A percentile compares a stretch with the other conserved stretches of the same genome.
Evolutionary conservation across 2,113 vertebrate species (phyloP).

Genomic region (Andinoacara biseriatus): DNA sequence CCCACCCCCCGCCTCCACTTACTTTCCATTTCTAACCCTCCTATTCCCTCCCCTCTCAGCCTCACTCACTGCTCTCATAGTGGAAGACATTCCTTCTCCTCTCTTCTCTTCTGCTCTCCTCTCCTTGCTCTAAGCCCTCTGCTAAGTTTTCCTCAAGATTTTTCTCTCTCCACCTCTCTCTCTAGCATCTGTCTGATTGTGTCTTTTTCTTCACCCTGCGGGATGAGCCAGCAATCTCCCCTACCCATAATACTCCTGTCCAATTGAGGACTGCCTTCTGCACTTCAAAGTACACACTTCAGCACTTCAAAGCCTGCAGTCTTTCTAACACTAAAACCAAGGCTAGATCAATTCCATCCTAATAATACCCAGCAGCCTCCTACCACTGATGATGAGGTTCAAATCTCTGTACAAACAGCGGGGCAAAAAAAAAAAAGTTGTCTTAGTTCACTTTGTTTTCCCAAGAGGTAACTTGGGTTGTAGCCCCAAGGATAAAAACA

Average conservation of each 20-base stretch:
- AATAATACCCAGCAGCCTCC: conserved; percentile 49
- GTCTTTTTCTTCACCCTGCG: conserved; percentile 44
- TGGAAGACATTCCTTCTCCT: background rate
- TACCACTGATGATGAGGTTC: conserved; percentile 20
- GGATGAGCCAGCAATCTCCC: conserved; percentile 47
- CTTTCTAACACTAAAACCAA: conserved; percentile 44
- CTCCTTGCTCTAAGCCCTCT: conserved; percentile 9
- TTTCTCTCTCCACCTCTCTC: conserved; percentile 19
- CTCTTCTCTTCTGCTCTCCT: background rate
- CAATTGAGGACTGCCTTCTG: conserved; percentile 39
- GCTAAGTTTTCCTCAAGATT: conserved; percentile 32
- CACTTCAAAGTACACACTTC: conserved; percentile 69
- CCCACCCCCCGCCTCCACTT: background rate
- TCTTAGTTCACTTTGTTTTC: conserved; percentile 23
- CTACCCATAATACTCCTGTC: conserved; percentile 58
- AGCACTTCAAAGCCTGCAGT: conserved; percentile 64
- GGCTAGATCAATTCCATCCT: conserved; percentile 53
- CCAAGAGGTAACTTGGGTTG: conserved; percentile 3
- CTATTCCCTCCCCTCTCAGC: background rate
- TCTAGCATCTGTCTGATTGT: conserved; percentile 52
- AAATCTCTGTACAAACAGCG: conserved; percentile 15
- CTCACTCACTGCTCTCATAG: background rate
- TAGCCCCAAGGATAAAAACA: background rate
- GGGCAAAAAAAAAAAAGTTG: conserved; percentile 21
- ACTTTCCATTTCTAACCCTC: conserved; percentile 29